These are phyloP conservation scores for Myiopsitta monachus DNA, from an alignment of 2,113 vertebrate species.

Conservation along the genomic window DNA sequence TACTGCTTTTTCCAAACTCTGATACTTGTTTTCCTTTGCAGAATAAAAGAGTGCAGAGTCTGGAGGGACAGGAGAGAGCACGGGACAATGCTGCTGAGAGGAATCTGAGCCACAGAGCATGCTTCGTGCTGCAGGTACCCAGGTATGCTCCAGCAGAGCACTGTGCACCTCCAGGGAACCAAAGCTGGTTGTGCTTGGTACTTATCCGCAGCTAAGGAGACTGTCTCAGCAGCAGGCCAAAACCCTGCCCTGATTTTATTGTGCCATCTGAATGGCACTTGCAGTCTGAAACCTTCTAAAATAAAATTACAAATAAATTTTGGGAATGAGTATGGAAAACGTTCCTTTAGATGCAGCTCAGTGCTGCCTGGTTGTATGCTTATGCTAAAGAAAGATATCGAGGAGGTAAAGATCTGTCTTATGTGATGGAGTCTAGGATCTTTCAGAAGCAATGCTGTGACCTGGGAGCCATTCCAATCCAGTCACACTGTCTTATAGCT, in stretches of 20 bases:
- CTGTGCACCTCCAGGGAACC: not conserved
- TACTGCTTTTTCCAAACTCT: not conserved
- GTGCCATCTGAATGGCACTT: not conserved
- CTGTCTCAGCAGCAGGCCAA: not conserved
- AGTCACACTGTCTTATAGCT: not conserved
- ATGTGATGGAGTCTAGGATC: not conserved
- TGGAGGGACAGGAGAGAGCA: not conserved
- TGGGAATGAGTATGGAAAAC: not conserved
- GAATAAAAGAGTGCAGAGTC: not conserved
- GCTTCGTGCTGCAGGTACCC: constrained; percentile 57
- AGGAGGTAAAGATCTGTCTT: not conserved
- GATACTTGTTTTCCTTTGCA: not conserved
- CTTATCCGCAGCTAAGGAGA: not conserved
- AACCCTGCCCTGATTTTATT: not conserved
- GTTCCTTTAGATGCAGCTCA: not conserved
- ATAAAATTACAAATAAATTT: not conserved
- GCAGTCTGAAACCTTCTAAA: not conserved
- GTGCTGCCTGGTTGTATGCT: not conserved
- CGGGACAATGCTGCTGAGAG: constrained; percentile 56
- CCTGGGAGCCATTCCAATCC: not conserved
- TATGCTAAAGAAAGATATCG: not conserved
- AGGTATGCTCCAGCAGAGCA: constrained; percentile 47
- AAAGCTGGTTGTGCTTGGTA: too few species aligned
- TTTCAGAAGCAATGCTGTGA: not conserved
- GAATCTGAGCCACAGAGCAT: constrained; percentile 43